Percentiles rank a stretch among this genome's conserved stretches.
Evolutionary conservation across 2,113 vertebrate species (phyloP).

Genomic region (Agelaius tricolor): DNA sequence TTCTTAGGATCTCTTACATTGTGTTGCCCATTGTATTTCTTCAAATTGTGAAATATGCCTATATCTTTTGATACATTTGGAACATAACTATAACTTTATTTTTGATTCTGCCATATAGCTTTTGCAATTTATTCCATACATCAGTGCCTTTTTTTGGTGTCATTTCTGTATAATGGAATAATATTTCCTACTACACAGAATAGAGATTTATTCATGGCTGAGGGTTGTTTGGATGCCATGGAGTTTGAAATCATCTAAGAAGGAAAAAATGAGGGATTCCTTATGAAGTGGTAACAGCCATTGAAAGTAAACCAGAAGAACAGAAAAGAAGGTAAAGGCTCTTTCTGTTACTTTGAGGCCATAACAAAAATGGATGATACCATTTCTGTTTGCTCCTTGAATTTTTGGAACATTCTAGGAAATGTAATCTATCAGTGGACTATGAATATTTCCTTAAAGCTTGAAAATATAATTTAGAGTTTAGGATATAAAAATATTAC

Average conservation of each 20-base stretch:
- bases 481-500: neutral
- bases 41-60: neutral
- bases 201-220: neutral
- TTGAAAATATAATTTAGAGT: neutral
- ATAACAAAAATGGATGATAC: neutral
- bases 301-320: neutral
- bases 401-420: neutral
- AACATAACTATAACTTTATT: neutral
- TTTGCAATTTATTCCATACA: neutral
- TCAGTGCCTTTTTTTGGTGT: neutral
- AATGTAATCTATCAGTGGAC: neutral
- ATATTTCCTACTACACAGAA: neutral
- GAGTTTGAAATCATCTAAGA: neutral
- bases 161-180: neutral
- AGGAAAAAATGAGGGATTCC: neutral
- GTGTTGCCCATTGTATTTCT: neutral
- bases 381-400: neutral
- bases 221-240: neutral
- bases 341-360: neutral
- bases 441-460: neutral
- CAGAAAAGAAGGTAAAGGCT: neutral
- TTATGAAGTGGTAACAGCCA: neutral
- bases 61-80: neutral
- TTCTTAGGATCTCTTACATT: neutral
- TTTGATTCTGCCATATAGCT: neutral